Evolutionary conservation across 2,888 invertebrate species (phyloP).

Genomic region (Leptinotarsa rubiginosa): DNA sequence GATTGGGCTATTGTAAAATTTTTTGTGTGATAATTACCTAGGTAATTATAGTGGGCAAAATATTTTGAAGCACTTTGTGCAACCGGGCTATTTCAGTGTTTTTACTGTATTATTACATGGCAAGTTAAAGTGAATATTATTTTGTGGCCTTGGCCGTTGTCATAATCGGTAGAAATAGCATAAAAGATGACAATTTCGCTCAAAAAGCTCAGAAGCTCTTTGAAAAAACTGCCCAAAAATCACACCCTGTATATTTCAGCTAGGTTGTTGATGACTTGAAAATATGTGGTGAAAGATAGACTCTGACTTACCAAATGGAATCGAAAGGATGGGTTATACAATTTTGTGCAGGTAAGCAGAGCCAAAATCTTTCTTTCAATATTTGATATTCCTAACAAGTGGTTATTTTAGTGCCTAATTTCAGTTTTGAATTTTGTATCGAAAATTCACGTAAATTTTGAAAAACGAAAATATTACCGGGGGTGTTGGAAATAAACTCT

Average conservation of each 20-base stretch:
- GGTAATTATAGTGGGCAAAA: conserved; percentile 63
- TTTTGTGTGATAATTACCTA: conserved; percentile 58
- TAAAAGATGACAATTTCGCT: conserved; percentile 54
- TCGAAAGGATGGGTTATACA: not conserved
- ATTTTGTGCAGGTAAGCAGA: conserved; percentile 7
- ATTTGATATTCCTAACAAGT: not conserved
- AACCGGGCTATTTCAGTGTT: conserved; percentile 67
- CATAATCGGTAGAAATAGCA: conserved; percentile 52
- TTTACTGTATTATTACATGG: conserved; percentile 58
- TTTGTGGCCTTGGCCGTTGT: conserved; percentile 42
- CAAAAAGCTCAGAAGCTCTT: conserved; percentile 33
- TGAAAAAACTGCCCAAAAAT: conserved; percentile 54
- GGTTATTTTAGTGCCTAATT: not conserved
- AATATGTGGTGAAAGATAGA: too few species aligned
- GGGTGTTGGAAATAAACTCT: conserved; percentile 50
- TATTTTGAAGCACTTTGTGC: conserved; percentile 67
- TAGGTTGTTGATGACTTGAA: not conserved
- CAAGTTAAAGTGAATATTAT: conserved; percentile 37
- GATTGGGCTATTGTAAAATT: conserved; percentile 66
- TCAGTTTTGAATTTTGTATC: conserved; percentile 8
- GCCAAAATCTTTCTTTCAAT: not conserved
- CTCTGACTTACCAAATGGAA: conserved; percentile 4
- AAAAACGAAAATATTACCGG: conserved; percentile 37
- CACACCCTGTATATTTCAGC: conserved; percentile 43
- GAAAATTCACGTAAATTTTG: conserved; percentile 30